Conservation (phyloP, 2,797 vertebrate genomes). For the Muscicapa striata region DNA sequence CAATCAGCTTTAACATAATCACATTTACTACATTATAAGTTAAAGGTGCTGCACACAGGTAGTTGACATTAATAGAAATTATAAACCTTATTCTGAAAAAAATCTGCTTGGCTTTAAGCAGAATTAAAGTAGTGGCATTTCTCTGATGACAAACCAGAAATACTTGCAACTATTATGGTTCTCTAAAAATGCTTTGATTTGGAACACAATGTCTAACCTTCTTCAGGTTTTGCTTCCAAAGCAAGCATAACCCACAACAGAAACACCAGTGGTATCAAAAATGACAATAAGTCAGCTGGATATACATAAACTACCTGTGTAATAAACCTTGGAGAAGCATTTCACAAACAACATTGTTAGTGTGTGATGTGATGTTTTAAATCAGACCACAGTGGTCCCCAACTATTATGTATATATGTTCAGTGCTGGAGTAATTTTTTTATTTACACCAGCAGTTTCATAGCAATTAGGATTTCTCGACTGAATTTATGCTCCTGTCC, state of each 20-base stretch:
- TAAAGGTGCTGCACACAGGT: constrained; percentile 69
- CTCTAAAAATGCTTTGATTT: not conserved
- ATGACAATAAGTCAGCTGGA: not conserved
- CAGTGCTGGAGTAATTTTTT: constrained; percentile 75
- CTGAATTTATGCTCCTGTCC: constrained; percentile 54
- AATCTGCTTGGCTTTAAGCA: not conserved
- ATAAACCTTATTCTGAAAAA: not conserved
- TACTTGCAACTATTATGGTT: not conserved
- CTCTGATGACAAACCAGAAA: constrained; percentile 38
- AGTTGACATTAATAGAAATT: not conserved
- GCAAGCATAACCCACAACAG: not conserved
- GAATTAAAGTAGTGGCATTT: not conserved
- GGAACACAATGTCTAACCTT: not conserved
- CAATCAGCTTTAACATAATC: constrained; percentile 55
- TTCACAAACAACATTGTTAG: constrained; percentile 77
- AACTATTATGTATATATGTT: constrained; percentile 74
- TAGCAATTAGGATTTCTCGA: constrained; percentile 45
- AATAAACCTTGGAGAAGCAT: constrained; percentile 56
- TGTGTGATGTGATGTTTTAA: constrained; percentile 79
- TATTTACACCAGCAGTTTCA: constrained; percentile 73
- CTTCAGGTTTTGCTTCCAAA: constrained; percentile 36
- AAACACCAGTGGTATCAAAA: constrained; percentile 5
- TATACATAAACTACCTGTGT: constrained; percentile 54
- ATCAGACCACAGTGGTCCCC: constrained; percentile 83
- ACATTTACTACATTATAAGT: constrained; percentile 38